Base-by-base conservation (phyloP, 2,113 vertebrate species). In the Dasypus novemcinctus region DNA sequence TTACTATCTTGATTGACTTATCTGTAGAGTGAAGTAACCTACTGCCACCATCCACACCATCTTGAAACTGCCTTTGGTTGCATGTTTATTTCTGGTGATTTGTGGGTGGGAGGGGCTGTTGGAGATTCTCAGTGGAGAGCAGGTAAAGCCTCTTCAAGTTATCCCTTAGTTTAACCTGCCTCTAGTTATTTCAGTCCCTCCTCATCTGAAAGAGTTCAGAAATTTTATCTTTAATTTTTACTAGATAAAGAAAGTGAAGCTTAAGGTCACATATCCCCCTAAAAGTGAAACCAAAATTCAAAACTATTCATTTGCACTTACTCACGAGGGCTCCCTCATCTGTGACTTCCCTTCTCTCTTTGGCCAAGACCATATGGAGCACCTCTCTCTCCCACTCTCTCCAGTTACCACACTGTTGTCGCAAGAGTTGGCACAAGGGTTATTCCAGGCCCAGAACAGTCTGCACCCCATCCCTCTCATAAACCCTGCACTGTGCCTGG, bases 161-260 rank as follows among this genome's bases (percentile, higher is more conserved):
- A 66, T 41, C 21, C 11, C 3, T 43, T 49, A 91, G 82, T 17
- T 3, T 49, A 49, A 49, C 46, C 25, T 82, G 25, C 72, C 9
- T 1, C 25, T 68, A 69, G 20, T 83, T 75, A 83, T 80, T 94
- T 94, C 64, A 38, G 18, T 59, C 27, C 7, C 15, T 90, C 49
- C 69, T 84, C 18, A 27, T 20, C 68, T 17, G 20, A 87, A 80
- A 33, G 33, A 36, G 18, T 33, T 84, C 38, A 9, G 13, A 43
- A 83, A 63, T 87, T 92, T 94, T 86, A 74, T 54, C 68, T 92
- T 72, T 80, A 41, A 90, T 82, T 94, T 90, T 74, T 46, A 94
- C 68, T 49, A 54, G 64, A 36, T 83, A 14, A 87, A 87, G 25
- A 86, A 46, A 72, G 25, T 49, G 76, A 74, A 66, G 38, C 10